Evolutionary conservation across 2,888 invertebrate species (phyloP).

Genomic region (Epsilonema sp.): DNA sequence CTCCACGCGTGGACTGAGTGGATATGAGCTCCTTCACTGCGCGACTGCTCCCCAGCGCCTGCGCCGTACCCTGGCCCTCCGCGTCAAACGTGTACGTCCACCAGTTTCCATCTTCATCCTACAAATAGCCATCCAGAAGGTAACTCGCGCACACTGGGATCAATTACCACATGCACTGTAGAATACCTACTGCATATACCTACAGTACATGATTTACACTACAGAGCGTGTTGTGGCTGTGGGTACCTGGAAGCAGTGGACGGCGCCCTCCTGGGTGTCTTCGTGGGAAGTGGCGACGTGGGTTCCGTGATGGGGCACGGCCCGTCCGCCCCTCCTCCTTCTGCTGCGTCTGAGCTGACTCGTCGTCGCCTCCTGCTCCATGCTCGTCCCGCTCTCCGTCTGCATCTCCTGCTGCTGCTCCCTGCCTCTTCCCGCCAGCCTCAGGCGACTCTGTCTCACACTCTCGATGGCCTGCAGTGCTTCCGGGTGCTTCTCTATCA

Average conservation of each 20-base stretch:
- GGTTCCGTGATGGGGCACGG: constrained; percentile 31
- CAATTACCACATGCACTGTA: no score
- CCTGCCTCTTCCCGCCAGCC: no score
- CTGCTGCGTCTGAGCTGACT: no score
- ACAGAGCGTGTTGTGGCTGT: no score
- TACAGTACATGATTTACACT: no score
- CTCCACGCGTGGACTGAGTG: no score
- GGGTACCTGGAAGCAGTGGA: constrained; percentile 62
- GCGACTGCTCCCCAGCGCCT: constrained; percentile 17
- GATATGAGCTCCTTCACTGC: constrained; percentile 1
- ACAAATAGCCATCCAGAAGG: constrained; percentile 18
- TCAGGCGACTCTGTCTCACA: constrained; percentile 16
- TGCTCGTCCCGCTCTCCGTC: no score
- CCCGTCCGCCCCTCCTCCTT: no score
- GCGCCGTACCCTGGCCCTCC: constrained; percentile 39
- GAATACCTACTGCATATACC: neutral
- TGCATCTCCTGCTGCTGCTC: neutral
- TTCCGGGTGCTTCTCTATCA: constrained; percentile 27
- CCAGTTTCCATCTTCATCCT: constrained; percentile 44
- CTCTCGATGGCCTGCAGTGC: constrained; percentile 25
- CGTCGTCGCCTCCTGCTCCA: constrained; percentile 12
- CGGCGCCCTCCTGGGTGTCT: constrained; percentile 59
- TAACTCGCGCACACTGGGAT: no score
- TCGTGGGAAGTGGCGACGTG: constrained; percentile 59
- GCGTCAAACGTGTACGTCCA: constrained; percentile 67